phyloP scores from a whole-genome alignment of 2,113 vertebrate genomes.

The Todiramphus chloris region DNA sequence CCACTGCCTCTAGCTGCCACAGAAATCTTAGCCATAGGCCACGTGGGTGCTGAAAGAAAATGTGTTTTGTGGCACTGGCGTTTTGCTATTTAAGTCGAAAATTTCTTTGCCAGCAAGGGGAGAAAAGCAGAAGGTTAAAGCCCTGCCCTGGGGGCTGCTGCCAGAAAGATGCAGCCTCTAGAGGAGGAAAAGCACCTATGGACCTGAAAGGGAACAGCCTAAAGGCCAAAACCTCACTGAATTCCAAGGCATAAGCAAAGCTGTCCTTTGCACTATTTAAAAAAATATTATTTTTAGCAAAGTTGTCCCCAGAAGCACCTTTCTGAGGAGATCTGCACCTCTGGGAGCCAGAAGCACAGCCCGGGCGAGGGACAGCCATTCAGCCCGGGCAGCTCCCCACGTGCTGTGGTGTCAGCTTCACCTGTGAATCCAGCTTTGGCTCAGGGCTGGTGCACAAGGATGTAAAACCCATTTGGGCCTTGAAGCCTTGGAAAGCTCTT shows the following conservation, averaged over 20 bases:
- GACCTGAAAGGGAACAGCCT: not conserved
- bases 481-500: constrained; percentile 30
- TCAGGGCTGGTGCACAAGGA: not conserved
- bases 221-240: not conserved
- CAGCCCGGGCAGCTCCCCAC: not conserved
- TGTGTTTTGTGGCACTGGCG: not conserved
- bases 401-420: constrained; percentile 23
- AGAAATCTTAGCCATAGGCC: not conserved
- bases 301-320: not conserved
- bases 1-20: not conserved
- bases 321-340: not conserved
- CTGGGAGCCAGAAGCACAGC: not conserved
- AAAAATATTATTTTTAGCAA: not conserved
- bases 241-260: not conserved
- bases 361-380: not conserved
- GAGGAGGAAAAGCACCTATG: not conserved
- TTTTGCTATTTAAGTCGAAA: not conserved
- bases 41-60: not conserved
- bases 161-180: not conserved
- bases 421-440: constrained; percentile 44
- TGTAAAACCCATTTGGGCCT: constrained; percentile 30
- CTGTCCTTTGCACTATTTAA: not conserved
- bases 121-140: not conserved
- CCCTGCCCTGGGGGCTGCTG: not conserved
- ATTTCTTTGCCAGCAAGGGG: not conserved